phyloP scores from a whole-genome alignment of 2,888 invertebrate species.

The Acrobasis consociella region DNA sequence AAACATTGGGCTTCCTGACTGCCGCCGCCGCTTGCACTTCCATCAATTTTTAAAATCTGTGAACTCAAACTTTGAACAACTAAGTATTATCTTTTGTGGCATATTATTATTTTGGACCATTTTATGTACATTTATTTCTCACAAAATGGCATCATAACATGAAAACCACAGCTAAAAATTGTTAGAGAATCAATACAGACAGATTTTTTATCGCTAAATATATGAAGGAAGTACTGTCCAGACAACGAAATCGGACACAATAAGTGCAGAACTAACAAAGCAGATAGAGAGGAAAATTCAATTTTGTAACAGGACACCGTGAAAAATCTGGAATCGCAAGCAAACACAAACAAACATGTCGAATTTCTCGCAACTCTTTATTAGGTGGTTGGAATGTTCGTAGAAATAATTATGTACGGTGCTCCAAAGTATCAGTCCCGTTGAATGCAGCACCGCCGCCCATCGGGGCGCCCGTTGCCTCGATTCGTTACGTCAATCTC shows the following conservation, averaged over 20 bases:
- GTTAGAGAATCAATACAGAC: too few species aligned
- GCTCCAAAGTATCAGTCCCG: slow-evolving; percentile 63
- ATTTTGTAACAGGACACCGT: slow-evolving; percentile 49
- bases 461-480: slow-evolving; percentile 68
- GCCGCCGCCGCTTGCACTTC: slow-evolving; percentile 30
- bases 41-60: background rate
- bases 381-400: slow-evolving; percentile 67
- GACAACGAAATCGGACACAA: slow-evolving; percentile 26
- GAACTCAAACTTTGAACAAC: background rate
- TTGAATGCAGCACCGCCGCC: slow-evolving; percentile 56
- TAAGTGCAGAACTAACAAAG: slow-evolving; percentile 27
- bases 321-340: slow-evolving; percentile 52
- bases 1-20: slow-evolving; percentile 72
- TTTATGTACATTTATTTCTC: too few species aligned
- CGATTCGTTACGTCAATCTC: slow-evolving; percentile 82
- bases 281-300: slow-evolving; percentile 30
- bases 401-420: slow-evolving; percentile 79
- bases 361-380: slow-evolving; percentile 71
- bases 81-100: too few species aligned
- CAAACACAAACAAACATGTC: slow-evolving; percentile 47
- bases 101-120: too few species aligned
- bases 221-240: background rate
- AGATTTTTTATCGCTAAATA: background rate
- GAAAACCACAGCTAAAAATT: too few species aligned
- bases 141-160: too few species aligned